phyloP scores from a whole-genome alignment of 2,113 vertebrate species.

The Halichoeres trimaculatus region DNA sequence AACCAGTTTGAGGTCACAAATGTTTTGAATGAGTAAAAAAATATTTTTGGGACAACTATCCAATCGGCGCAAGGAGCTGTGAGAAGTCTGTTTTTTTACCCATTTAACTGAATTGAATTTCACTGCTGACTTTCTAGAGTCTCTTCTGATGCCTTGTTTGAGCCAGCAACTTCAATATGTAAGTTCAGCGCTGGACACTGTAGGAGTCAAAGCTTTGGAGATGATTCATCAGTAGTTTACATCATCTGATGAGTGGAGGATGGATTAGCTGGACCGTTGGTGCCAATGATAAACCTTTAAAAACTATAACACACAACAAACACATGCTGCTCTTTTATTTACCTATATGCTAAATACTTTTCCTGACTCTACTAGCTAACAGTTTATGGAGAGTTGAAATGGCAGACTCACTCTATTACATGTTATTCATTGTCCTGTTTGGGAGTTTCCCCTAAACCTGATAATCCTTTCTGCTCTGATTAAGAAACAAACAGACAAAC shows the following conservation, averaged over 20 bases:
- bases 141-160: no score
- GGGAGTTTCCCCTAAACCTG: neutral
- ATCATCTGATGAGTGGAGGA: neutral
- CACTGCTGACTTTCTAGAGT: no score
- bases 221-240: neutral
- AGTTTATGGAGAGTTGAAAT: slow-evolving; percentile 18
- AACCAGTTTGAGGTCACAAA: no score
- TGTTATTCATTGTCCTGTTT: slow-evolving; percentile 4
- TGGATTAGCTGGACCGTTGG: neutral
- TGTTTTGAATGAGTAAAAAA: no score
- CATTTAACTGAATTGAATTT: no score
- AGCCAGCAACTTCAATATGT: no score
- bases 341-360: neutral
- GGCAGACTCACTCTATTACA: neutral
- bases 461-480: neutral
- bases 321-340: neutral
- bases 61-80: no score
- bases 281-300: neutral
- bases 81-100: no score
- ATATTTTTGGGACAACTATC: no score
- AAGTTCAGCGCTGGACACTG: no score
- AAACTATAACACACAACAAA: neutral
- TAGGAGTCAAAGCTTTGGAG: no score
- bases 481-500: no score
- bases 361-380: neutral